A percentile compares a stretch with the other conserved stretches of the same genome.
phyloP scores from a whole-genome alignment of 2,797 vertebrate species.

The Picus viridis region DNA sequence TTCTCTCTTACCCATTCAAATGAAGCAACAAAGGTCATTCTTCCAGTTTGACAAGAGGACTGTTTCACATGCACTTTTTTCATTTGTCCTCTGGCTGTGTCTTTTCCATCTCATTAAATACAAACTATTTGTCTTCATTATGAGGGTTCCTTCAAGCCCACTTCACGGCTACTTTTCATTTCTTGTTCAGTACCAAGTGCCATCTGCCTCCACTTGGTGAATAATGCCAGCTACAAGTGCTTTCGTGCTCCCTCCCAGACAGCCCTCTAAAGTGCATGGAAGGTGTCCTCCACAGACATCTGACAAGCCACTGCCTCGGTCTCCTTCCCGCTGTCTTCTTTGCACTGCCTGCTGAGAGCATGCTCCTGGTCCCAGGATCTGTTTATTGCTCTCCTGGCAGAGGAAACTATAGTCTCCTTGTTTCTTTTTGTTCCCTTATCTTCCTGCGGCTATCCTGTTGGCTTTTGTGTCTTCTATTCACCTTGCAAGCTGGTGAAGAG shows the following conservation, averaged over 20 bases:
- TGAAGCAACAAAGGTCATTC: slow-evolving; percentile 28
- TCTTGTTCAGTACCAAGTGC: slow-evolving; percentile 39
- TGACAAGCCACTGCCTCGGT: neutral
- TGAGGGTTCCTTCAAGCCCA: slow-evolving; percentile 16
- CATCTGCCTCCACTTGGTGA: slow-evolving; percentile 51
- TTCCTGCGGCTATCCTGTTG: neutral
- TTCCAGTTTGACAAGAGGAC: neutral
- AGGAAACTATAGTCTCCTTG: neutral
- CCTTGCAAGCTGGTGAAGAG: slow-evolving; percentile 2
- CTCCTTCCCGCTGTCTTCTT: neutral
- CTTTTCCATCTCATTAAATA: slow-evolving; percentile 40
- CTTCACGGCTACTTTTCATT: slow-evolving; percentile 37
- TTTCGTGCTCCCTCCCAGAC: neutral
- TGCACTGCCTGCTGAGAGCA: neutral
- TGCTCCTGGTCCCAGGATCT: neutral
- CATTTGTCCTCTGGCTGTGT: slow-evolving; percentile 39
- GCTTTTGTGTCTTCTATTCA: neutral
- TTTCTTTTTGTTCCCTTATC: slow-evolving; percentile 4
- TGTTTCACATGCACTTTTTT: slow-evolving; percentile 16
- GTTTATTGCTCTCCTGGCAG: neutral
- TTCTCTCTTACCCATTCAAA: slow-evolving; percentile 1
- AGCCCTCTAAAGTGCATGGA: neutral
- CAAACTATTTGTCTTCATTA: slow-evolving; percentile 49
- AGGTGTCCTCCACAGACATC: neutral
- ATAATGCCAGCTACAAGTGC: slow-evolving; percentile 11